Evolutionary conservation across 2,888 invertebrate species (phyloP).

Genomic region (Cephus rjabovi): DNA sequence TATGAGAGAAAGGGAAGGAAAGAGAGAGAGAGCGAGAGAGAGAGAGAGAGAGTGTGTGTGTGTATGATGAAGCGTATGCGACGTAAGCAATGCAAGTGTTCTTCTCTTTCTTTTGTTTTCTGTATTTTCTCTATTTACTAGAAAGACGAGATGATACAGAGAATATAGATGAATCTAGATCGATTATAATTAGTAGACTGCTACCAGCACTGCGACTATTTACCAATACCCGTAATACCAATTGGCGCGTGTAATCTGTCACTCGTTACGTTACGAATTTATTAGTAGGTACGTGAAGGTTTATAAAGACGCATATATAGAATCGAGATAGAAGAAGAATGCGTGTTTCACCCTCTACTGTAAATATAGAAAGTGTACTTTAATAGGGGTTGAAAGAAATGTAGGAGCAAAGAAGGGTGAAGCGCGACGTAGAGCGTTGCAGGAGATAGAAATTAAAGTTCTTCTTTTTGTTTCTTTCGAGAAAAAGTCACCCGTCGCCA

Average conservation of each 20-base stretch:
- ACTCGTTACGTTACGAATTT: background rate
- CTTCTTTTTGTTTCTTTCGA: no score
- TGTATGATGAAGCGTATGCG: background rate
- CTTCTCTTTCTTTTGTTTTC: background rate
- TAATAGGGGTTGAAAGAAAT: conserved; percentile 4
- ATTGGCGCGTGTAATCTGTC: background rate
- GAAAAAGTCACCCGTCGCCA: conserved; percentile 20
- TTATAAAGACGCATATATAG: background rate
- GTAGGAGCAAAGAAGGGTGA: background rate
- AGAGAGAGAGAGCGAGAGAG: no score
- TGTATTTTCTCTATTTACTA: background rate
- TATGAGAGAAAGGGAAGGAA: background rate
- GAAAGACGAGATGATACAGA: background rate
- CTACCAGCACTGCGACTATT: background rate
- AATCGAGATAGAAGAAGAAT: background rate
- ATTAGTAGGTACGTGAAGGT: background rate
- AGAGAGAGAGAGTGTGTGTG: no score
- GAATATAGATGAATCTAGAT: background rate
- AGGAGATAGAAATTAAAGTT: background rate
- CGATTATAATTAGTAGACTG: background rate
- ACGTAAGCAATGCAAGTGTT: background rate
- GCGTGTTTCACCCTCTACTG: conserved; percentile 7
- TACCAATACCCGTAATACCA: background rate
- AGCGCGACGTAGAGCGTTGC: background rate
- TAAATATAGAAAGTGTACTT: conserved; percentile 16